phyloP scores from a whole-genome alignment of 2,113 vertebrate species.

The Sturnira hondurensis region DNA sequence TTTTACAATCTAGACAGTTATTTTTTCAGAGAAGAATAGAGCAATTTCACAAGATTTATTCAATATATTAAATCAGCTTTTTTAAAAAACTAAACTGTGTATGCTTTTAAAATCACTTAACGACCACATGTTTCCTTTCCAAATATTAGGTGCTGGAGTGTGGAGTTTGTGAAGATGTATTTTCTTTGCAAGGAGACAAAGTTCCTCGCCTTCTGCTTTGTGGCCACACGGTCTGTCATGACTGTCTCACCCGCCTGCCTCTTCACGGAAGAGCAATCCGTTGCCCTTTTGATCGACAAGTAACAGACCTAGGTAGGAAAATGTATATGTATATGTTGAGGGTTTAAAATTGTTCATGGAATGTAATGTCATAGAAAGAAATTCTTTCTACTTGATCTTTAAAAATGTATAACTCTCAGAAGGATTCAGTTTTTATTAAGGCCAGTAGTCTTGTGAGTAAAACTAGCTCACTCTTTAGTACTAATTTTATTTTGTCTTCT shows the following conservation, averaged over 20 bases:
- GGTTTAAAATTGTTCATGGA: not conserved
- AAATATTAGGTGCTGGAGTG: slow-evolving; percentile 92
- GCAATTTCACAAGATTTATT: not conserved
- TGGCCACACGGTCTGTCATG: slow-evolving; percentile 97
- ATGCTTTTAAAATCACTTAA: not conserved
- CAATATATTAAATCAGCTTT: not conserved
- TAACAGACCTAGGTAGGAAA: slow-evolving; percentile 92
- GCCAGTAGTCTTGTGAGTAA: not conserved
- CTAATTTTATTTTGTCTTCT: slow-evolving; percentile 32
- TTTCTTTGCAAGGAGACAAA: slow-evolving; percentile 97
- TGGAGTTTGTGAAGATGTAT: slow-evolving; percentile 98
- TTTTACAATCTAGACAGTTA: not conserved
- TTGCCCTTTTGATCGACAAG: slow-evolving; percentile 97
- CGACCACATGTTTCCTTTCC: not conserved
- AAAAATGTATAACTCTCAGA: not conserved
- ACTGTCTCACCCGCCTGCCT: slow-evolving; percentile 95
- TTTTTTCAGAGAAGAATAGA: not conserved
- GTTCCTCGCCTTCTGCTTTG: slow-evolving; percentile 95
- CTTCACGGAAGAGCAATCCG: slow-evolving; percentile 95
- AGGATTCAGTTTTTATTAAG: slow-evolving; percentile 1
- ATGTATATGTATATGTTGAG: not conserved
- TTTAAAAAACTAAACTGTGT: not conserved
- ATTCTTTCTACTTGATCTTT: not conserved
- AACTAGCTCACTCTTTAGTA: not conserved
- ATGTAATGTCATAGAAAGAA: not conserved